Evolutionary conservation across 2,113 vertebrate species (phyloP).

Genomic region (Garra rufa): DNA sequence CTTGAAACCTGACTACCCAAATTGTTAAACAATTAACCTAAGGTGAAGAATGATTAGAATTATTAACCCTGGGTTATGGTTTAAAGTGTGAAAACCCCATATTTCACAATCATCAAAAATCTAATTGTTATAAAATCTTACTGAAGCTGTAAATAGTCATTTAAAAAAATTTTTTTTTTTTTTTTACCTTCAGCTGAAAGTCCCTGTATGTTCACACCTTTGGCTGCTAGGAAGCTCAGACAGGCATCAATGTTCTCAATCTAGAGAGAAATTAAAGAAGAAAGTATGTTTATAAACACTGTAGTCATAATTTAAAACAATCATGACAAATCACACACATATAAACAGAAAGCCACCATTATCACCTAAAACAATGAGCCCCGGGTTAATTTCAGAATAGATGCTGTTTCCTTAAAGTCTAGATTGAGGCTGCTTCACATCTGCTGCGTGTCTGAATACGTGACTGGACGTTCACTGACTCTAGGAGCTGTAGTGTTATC

Average conservation of each 20-base stretch:
- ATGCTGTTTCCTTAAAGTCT: neutral
- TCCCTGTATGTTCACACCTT: slow-evolving; percentile 98
- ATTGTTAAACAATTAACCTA: neutral
- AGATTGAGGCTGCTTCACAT: neutral
- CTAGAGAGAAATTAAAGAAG: slow-evolving; percentile 67
- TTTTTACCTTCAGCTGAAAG: slow-evolving; percentile 95
- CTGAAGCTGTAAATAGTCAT: neutral
- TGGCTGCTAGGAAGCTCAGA: slow-evolving; percentile 97
- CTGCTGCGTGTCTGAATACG: neutral
- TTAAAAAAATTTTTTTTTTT: neutral
- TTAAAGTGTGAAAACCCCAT: neutral
- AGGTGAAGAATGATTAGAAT: neutral
- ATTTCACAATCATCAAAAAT: neutral
- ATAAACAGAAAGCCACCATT: neutral
- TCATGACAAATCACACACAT: neutral
- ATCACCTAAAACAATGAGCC: neutral
- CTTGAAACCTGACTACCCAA: neutral
- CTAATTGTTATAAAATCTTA: neutral
- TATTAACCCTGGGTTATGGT: neutral
- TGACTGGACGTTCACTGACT: neutral
- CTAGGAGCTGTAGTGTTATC: slow-evolving; percentile 4
- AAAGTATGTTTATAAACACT: neutral
- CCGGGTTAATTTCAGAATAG: neutral
- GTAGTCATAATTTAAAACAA: neutral
- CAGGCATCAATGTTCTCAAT: slow-evolving; percentile 98